Percentiles rank a stretch among this genome's conserved stretches.
Evolutionary conservation across 2,888 invertebrate genomes (phyloP).

Genomic region (Standfussiana lucernea): DNA sequence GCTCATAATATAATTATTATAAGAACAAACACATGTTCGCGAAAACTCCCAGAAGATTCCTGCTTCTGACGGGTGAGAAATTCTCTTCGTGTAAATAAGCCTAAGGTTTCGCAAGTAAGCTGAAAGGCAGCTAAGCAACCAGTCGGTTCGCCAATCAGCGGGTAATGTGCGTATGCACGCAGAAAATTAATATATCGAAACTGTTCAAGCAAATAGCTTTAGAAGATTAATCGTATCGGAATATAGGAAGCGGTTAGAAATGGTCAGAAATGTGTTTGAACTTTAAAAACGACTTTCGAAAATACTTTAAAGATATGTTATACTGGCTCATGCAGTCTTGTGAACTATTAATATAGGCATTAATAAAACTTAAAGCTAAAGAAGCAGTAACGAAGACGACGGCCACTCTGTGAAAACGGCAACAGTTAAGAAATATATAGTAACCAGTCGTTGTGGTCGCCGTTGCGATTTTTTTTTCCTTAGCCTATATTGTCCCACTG

Average conservation of each 20-base stretch:
- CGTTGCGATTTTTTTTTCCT: no score
- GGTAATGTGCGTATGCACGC: neutral
- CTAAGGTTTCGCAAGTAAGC: constrained; percentile 20
- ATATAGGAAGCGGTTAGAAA: neutral
- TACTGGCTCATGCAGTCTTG: neutral
- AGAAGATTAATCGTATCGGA: neutral
- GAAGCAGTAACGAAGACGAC: no score
- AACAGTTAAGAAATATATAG: no score
- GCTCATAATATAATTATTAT: no score
- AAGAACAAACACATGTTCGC: neutral
- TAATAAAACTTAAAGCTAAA: no score
- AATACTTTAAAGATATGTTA: neutral
- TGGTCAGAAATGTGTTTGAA: neutral
- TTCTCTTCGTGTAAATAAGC: neutral
- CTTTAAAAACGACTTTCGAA: neutral
- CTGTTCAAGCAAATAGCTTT: neutral
- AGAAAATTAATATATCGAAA: constrained; percentile 36
- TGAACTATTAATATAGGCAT: no score
- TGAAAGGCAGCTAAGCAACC: constrained; percentile 9
- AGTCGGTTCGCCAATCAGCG: neutral
- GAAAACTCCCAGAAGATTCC: neutral
- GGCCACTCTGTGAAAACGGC: no score
- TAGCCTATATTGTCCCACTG: no score
- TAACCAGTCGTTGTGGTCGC: no score
- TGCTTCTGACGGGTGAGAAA: neutral